These are phyloP conservation scores for Laticauda laticaudata DNA, from an alignment of 2,113 vertebrate species.

Conservation along the genomic window DNA sequence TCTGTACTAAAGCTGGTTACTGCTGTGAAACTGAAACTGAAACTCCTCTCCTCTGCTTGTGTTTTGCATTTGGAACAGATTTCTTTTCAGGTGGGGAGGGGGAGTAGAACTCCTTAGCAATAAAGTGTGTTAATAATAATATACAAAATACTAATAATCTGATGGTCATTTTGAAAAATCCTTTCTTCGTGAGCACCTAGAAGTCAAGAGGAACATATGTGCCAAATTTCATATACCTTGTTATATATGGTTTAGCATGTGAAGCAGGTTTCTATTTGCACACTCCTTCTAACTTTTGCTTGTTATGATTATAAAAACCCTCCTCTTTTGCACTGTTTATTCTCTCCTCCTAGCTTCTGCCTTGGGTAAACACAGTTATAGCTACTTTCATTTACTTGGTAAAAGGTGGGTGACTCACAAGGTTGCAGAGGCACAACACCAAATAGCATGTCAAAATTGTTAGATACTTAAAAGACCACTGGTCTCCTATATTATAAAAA, in stretches of 20 bases:
- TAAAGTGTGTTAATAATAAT: too few relatives aligned
- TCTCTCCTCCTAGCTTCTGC: neutral
- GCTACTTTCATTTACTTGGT: neutral
- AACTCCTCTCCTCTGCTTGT: too few relatives aligned
- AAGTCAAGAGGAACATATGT: too few relatives aligned
- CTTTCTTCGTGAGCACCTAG: too few relatives aligned
- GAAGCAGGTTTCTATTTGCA: neutral
- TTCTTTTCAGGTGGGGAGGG: too few relatives aligned
- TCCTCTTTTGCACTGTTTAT: neutral
- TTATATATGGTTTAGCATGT: neutral
- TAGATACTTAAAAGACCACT: neutral
- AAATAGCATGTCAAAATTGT: neutral
- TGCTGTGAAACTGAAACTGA: too few relatives aligned
- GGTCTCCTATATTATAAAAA: neutral
- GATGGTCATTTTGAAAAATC: too few relatives aligned
- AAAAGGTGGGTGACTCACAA: conserved; percentile 9
- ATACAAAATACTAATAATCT: too few relatives aligned
- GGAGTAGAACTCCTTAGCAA: too few relatives aligned
- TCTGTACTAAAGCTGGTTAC: too few relatives aligned
- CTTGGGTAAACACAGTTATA: neutral
- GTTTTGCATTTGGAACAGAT: too few relatives aligned
- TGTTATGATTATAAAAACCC: neutral
- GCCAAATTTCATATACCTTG: neutral
- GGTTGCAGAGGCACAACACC: neutral
- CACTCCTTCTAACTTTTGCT: neutral